Evolutionary conservation across 2,797 vertebrate species (phyloP), one percentile per base, ranked within the genome.

Genomic region (Myoxocephalus aenaeus): DNA sequence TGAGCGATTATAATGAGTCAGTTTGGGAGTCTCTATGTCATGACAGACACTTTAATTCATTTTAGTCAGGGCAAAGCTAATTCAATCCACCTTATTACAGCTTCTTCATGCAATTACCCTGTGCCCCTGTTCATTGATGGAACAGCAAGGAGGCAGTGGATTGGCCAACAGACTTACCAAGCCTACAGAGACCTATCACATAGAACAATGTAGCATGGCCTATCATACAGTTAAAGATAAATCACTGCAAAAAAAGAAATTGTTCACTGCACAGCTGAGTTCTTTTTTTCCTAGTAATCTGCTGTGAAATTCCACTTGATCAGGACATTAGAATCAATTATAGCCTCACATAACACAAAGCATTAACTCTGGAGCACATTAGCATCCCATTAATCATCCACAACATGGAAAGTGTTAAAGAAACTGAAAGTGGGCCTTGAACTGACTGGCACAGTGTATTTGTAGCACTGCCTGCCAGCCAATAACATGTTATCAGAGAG

Each of bases 251-350:
- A 82, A 79, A 79, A 51, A 58, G 36, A 62, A 84, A 77, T 61
- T 50, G 71, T 36, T 63, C 63, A 69, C 46, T 56, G 71, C 64
- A 75, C 34, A 81, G 61, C 51, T 36, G 7, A 70, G 71, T 63
- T 61, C 74, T 63, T 57, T 76, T 70, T 71, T 82, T 82, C 25
- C 62, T 63, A 46, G 72, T 89, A 86, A 92, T 87, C 87, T 82
- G 70, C 84, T 91, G 87, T 90, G 87, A 94, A 93, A 93, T 94
- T 86, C 78, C 83, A 87, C 92, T 90, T 91, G 89, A 94, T 92
- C 85, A 42, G 77, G 87, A 90, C 79, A 82, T 84, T 90, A 86
- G 77, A 91, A 92, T 92, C 84, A 91, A 93, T 94, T 90, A 90
- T 74, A 83, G 73, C 78, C 75, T 46, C 64, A 81, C 73, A 77